Percentiles rank a stretch among this genome's conserved stretches.
Evolutionary conservation across 2,113 vertebrate species (phyloP).

Genomic region (Sapayoa aenigma): DNA sequence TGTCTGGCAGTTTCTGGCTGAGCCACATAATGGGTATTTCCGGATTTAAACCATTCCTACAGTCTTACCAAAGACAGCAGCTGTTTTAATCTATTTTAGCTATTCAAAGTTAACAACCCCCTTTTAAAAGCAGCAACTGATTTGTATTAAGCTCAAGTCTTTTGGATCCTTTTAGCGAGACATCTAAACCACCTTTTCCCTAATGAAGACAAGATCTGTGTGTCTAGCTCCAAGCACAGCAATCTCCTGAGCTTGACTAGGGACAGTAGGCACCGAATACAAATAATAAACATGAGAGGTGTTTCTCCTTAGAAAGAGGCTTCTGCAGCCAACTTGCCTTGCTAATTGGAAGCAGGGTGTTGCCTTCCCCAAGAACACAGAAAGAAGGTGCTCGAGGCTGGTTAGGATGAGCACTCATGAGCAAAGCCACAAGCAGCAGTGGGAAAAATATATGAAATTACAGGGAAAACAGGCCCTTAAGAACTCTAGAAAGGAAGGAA

Average conservation of each 20-base stretch:
- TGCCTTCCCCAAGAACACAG: background rate
- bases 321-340: background rate
- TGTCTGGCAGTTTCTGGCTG: background rate
- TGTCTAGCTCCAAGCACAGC: background rate
- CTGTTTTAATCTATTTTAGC: background rate
- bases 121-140: conserved; percentile 12
- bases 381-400: background rate
- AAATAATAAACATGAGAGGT: background rate
- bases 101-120: background rate
- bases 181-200: conserved; percentile 5
- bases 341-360: conserved; percentile 28
- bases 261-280: background rate
- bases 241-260: background rate
- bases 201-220: conserved; percentile 7
- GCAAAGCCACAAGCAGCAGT: background rate
- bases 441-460: background rate
- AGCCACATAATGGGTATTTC: background rate
- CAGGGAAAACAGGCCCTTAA: background rate
- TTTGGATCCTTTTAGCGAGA: background rate
- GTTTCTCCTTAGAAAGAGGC: background rate
- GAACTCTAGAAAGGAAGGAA: background rate
- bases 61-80: background rate
- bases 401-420: background rate
- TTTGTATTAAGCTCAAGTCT: conserved; percentile 7
- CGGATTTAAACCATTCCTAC: background rate